phyloP scores from a whole-genome alignment of 1,140 invertebrate species.

The Drosophila takahashii region DNA sequence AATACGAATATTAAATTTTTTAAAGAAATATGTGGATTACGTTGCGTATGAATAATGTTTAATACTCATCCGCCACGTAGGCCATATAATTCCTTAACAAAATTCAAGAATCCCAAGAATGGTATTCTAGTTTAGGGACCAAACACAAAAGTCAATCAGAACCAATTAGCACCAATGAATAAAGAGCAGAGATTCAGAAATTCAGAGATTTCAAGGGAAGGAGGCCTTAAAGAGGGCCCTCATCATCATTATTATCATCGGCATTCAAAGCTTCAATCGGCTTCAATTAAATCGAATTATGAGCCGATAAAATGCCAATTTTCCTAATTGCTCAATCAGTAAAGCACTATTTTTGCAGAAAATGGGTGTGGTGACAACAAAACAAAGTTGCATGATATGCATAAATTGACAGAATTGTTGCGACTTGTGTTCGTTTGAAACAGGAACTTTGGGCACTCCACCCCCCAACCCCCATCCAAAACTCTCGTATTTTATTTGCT shows the following conservation, averaged over 20 bases:
- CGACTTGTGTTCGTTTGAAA: conserved; percentile 2
- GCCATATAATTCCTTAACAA: not conserved
- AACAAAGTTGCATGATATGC: conserved; percentile 26
- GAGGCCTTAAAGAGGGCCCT: not conserved
- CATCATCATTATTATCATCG: no score
- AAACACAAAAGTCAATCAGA: conserved; percentile 8
- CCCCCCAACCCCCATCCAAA: no score
- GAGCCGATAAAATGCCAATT: conserved; percentile 52
- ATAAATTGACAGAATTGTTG: conserved; percentile 43
- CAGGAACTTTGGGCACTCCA: conserved; percentile 3
- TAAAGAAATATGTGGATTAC: no score
- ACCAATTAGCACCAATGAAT: not conserved
- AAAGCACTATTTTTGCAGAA: not conserved
- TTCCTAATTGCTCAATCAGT: conserved; percentile 56
- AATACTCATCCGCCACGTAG: not conserved
- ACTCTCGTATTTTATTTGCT: not conserved
- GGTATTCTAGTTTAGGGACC: not conserved
- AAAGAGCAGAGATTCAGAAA: no score
- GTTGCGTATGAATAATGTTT: no score
- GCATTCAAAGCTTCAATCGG: conserved; percentile 1
- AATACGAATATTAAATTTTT: no score
- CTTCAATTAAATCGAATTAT: conserved; percentile 29
- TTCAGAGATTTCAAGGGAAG: not conserved
- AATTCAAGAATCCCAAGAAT: not conserved
- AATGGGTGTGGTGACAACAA: not conserved